phyloP scores from a whole-genome alignment of 2,113 vertebrate genomes.

The Carassius auratus region DNA sequence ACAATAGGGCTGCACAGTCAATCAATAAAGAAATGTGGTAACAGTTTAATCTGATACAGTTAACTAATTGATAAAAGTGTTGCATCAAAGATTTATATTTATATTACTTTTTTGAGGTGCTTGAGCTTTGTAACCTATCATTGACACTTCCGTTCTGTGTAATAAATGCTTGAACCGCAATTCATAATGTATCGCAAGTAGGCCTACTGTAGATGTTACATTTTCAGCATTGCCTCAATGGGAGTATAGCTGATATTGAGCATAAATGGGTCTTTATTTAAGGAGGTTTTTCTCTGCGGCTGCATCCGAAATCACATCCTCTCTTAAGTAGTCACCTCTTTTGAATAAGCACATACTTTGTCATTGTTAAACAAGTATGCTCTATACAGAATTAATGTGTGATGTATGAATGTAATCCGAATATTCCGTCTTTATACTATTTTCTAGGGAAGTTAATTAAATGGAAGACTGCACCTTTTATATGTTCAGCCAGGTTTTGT shows the following conservation, averaged over 20 bases:
- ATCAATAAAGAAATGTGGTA: neutral
- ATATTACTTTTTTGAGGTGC: neutral
- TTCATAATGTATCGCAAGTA: no score
- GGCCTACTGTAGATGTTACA: no score
- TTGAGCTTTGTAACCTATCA: no score
- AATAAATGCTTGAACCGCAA: no score
- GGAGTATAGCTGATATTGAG: no score
- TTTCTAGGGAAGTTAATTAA: neutral
- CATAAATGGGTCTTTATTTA: no score
- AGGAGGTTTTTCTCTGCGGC: neutral
- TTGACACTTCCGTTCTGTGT: no score
- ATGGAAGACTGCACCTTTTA: no score
- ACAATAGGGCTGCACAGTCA: neutral
- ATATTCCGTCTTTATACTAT: neutral
- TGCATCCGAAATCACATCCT: neutral
- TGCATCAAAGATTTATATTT: neutral
- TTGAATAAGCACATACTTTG: neutral
- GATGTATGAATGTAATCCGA: neutral
- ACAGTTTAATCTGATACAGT: neutral
- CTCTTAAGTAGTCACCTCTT: neutral
- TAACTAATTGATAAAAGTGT: constrained; percentile 1
- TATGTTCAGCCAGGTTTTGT: no score
- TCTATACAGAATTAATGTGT: neutral
- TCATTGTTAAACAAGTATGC: neutral
- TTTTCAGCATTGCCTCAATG: no score